These are phyloP conservation scores for Cryptophagus acutangulus DNA, from an alignment of 2,888 invertebrate species.

Conservation along the genomic window DNA sequence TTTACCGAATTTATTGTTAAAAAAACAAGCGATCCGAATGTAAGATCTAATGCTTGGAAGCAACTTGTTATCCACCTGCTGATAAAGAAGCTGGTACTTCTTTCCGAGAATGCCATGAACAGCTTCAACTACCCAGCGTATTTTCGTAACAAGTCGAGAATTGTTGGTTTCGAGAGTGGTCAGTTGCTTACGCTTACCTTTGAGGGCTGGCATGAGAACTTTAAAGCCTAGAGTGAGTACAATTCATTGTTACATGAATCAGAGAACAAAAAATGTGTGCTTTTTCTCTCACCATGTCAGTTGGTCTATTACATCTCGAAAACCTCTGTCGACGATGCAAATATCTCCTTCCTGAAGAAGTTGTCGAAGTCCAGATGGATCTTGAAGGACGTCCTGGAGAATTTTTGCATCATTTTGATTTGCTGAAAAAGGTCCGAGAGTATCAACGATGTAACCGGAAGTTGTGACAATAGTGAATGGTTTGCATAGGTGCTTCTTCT, in stretches of 20 bases:
- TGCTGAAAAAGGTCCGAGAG: slow-evolving; percentile 19
- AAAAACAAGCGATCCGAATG: slow-evolving; percentile 6
- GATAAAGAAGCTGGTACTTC: slow-evolving; percentile 6
- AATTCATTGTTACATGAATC: too few species aligned
- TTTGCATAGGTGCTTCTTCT: slow-evolving; percentile 22
- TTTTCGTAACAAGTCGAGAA: slow-evolving; percentile 26
- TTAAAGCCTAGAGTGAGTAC: background rate
- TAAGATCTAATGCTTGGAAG: background rate
- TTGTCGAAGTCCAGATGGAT: slow-evolving; percentile 11
- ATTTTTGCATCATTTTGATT: slow-evolving; percentile 23
- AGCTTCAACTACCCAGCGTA: slow-evolving; percentile 23
- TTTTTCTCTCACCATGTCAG: too few species aligned
- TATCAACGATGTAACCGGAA: slow-evolving; percentile 21
- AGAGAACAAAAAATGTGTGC: too few species aligned
- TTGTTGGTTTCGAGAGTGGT: slow-evolving; percentile 24
- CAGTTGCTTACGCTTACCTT: slow-evolving; percentile 28
- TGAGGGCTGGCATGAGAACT: slow-evolving; percentile 30
- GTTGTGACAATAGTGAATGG: slow-evolving; percentile 26
- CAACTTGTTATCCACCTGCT: slow-evolving; percentile 2
- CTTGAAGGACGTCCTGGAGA: slow-evolving; percentile 9
- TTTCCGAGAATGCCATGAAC: slow-evolving; percentile 22
- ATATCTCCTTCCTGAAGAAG: slow-evolving; percentile 24
- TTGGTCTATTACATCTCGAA: too few species aligned
- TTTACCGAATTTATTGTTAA: slow-evolving; percentile 9
- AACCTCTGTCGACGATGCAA: too few species aligned